phyloP scores from a whole-genome alignment of 2,113 vertebrate genomes.

The Polyodon spathula region DNA sequence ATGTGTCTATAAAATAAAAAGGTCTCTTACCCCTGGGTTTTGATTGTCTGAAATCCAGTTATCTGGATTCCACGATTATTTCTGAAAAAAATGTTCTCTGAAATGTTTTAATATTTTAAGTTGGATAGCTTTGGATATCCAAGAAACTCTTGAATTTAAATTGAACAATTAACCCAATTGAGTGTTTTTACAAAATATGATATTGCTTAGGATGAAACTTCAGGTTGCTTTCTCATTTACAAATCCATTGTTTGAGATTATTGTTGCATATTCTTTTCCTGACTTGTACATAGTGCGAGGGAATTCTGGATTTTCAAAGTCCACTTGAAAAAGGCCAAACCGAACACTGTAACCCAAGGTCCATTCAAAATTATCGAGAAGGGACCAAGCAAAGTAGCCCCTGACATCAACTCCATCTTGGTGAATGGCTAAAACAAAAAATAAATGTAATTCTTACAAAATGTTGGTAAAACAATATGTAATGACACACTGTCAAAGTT shows the following conservation, averaged over 20 bases:
- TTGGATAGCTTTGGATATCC: too few species aligned
- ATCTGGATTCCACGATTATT: too few species aligned
- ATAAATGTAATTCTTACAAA: not conserved
- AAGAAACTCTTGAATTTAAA: too few species aligned
- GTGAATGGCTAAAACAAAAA: conserved; percentile 40
- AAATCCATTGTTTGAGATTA: conserved; percentile 48
- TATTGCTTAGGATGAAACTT: not conserved
- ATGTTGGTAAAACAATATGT: not conserved
- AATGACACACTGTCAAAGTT: not conserved
- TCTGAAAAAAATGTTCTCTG: too few species aligned
- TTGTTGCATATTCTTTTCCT: conserved; percentile 55
- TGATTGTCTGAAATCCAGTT: too few species aligned
- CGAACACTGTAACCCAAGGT: conserved; percentile 45
- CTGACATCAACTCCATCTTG: conserved; percentile 46
- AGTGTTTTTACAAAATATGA: too few species aligned
- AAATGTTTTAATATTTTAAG: too few species aligned
- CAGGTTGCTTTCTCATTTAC: not conserved
- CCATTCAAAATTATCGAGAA: conserved; percentile 76
- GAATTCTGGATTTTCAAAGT: conserved; percentile 48
- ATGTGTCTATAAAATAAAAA: too few species aligned
- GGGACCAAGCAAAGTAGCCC: conserved; percentile 58
- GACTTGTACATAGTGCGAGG: conserved; percentile 53
- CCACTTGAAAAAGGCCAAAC: conserved; percentile 69
- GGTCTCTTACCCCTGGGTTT: too few species aligned
- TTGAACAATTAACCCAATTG: too few species aligned